Conservation (phyloP, 2,888 invertebrate genomes). For the Tiliacea citrago region DNA sequence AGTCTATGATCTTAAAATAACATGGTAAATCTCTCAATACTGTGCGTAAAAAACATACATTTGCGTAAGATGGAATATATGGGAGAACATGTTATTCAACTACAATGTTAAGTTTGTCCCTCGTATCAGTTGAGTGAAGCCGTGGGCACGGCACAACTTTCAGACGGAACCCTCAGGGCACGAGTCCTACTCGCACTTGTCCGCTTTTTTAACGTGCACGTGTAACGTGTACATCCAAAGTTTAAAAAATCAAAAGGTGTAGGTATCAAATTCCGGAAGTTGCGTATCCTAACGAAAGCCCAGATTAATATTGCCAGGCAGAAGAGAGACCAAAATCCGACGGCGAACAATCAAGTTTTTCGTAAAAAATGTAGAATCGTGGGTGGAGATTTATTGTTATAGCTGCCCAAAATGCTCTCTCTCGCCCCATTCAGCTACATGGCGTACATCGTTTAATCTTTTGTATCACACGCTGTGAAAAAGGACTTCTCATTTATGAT, state of each 20-base stretch:
- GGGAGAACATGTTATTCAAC: too few relatives aligned
- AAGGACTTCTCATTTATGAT: slow-evolving; percentile 58
- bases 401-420: slow-evolving; percentile 42
- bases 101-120: too few relatives aligned
- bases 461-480: slow-evolving; percentile 57
- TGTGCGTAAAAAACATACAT: too few relatives aligned
- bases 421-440: slow-evolving; percentile 42
- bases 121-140: too few relatives aligned
- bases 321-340: slow-evolving; percentile 29
- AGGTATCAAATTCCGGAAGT: slow-evolving; percentile 23
- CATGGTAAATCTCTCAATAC: too few relatives aligned
- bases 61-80: too few relatives aligned
- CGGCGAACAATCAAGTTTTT: slow-evolving; percentile 45
- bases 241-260: slow-evolving; percentile 5
- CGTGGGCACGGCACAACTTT: too few relatives aligned
- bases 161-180: too few relatives aligned
- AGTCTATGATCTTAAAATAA: too few relatives aligned
- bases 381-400: slow-evolving; percentile 58
- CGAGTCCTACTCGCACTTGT: too few relatives aligned
- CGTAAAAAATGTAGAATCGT: slow-evolving; percentile 38
- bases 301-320: slow-evolving; percentile 30
- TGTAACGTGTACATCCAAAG: not conserved
- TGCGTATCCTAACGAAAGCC: slow-evolving; percentile 18
- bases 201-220: not conserved
- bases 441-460: slow-evolving; percentile 48